Evolutionary conservation across 2,797 vertebrate species (phyloP), one percentile per base, ranked within the genome.

Genomic region (Rhinoraja longicauda): DNA sequence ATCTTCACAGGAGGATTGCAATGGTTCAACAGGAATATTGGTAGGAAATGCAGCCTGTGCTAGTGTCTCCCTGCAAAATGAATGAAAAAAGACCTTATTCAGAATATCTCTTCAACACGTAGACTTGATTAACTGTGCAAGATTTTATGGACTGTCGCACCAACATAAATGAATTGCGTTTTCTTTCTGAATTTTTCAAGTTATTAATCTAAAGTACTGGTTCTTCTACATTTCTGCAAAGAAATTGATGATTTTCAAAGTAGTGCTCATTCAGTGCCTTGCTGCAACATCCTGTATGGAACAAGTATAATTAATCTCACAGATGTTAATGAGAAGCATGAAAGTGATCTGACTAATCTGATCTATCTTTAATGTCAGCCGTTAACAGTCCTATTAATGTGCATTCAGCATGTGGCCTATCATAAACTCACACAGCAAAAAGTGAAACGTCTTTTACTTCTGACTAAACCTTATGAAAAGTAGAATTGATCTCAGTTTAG

Each of bases 271-370:
- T 91, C 90, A 29, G 24, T 91, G 53, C 36, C 53, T 73, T 9
- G 26, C 10, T 73, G 67, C 53, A 91, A 73, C 39, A 91, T 91
- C 90, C 90, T 91, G 67, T 3, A 7, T 29, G 36, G 6, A 91
- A 91, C 19, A 73, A 29, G 90, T 73, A 73, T 73, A 91, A 73
- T 91, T 91, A 91, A 73, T 91, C 67, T 53, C 10, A 72, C 12
- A 67, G 67, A 91, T 72, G 90, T 72, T 91, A 91, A 91, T 91
- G 90, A 91, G 90, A 73, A 29, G 19, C 24, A 91, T 45, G 90
- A 45, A 90, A 73, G 26, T 91, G 90, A 72, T 73, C 70, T 64
- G 32, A 26, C 67, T 73, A 73, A 72, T 70, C 88, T 90, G 88
- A 70, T 91, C 64, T 72, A 91, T 6, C 70, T 90, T 91, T 72